phyloP scores from a whole-genome alignment of 1,140 invertebrate species.

The Panagrolaimus sp. region DNA sequence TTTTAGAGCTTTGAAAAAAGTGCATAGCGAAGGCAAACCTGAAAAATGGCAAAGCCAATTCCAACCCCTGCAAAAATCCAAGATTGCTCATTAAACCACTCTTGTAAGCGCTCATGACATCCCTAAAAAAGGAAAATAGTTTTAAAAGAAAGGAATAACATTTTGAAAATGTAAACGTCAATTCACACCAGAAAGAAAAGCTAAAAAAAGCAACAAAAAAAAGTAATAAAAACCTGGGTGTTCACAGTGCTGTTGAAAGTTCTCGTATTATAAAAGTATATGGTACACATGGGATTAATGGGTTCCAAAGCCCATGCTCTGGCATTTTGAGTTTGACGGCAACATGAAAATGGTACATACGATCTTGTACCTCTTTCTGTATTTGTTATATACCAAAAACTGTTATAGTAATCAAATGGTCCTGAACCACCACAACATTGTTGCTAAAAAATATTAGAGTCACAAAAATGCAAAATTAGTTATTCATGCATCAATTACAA shows the following conservation, averaged over 20 bases:
- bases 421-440: conserved; percentile 50
- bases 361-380: conserved; percentile 49
- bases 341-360: conserved; percentile 52
- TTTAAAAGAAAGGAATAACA: neutral
- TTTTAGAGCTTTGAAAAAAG: neutral
- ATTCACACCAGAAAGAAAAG: neutral
- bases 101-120: conserved; percentile 9
- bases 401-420: conserved; percentile 47
- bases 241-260: conserved; percentile 51
- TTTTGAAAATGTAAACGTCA: no score
- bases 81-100: conserved; percentile 17
- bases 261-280: conserved; percentile 44
- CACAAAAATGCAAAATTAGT: neutral
- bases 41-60: conserved; percentile 12
- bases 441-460: conserved; percentile 44
- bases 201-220: neutral
- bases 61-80: conserved; percentile 10
- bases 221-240: neutral
- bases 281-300: conserved; percentile 53
- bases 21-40: neutral
- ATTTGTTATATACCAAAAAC: conserved; percentile 58
- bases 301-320: conserved; percentile 50
- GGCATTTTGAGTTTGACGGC: conserved; percentile 48
- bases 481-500: neutral
- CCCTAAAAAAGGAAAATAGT: conserved; percentile 5